A percentile compares a stretch with the other conserved stretches of the same genome.
Conservation (phyloP, 2,888 invertebrate genomes). For the Dromius quadrimaculatus region DNA sequence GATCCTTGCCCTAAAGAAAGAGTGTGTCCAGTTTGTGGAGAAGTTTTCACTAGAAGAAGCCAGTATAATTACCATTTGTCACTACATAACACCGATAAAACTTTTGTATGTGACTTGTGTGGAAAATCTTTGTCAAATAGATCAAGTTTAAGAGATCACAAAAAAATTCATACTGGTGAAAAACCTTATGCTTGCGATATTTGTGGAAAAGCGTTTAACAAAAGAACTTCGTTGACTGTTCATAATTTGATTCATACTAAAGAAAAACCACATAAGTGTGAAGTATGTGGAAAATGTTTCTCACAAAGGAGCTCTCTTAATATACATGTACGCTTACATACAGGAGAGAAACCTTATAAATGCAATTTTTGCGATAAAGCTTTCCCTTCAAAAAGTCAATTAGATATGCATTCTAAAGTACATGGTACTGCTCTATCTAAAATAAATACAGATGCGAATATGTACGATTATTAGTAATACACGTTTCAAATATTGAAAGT, state of each 20-base stretch:
- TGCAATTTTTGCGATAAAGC: slow-evolving; percentile 70
- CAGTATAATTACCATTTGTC: no score
- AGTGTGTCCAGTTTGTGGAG: no score
- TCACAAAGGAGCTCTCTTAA: slow-evolving; percentile 68
- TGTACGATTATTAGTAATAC: no score
- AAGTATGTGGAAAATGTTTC: slow-evolving; percentile 30
- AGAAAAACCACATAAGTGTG: slow-evolving; percentile 37
- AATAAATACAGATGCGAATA: no score
- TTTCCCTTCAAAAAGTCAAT: slow-evolving; percentile 68
- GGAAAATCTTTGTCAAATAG: slow-evolving; percentile 68
- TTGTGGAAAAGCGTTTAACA: slow-evolving; percentile 44
- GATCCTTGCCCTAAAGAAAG: neutral
- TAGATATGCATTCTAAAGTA: slow-evolving; percentile 67
- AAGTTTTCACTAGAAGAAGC: no score
- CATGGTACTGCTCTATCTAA: slow-evolving; percentile 57
- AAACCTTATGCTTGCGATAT: slow-evolving; percentile 59
- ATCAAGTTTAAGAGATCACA: slow-evolving; percentile 59
- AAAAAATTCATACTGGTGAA: slow-evolving; percentile 62
- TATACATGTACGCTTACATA: slow-evolving; percentile 69
- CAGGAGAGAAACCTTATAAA: slow-evolving; percentile 69
- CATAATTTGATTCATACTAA: slow-evolving; percentile 40
- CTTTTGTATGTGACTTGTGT: slow-evolving; percentile 66
- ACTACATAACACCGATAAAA: neutral
- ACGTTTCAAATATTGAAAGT: no score
- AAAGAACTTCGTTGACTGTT: slow-evolving; percentile 5